These are phyloP conservation scores for Melieria omissa DNA, from an alignment of 2,888 invertebrate genomes.

Conservation along the genomic window DNA sequence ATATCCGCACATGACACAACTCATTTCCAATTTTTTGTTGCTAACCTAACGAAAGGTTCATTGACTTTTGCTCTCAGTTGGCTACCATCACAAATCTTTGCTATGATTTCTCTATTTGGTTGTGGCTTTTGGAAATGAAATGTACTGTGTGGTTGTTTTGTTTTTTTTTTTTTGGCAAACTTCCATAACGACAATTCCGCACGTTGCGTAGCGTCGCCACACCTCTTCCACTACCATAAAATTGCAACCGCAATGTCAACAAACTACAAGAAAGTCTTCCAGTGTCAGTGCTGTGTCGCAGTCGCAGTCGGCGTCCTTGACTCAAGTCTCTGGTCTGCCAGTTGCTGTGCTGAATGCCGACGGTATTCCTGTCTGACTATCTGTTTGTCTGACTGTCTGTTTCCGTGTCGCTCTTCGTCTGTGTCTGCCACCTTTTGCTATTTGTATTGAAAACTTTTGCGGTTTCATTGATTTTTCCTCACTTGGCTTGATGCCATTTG, in stretches of 20 bases:
- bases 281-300: neutral
- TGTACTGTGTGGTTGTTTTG: neutral
- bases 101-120: no score
- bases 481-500: neutral
- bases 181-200: slow-evolving; percentile 27
- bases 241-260: slow-evolving; percentile 32
- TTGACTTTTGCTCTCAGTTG: slow-evolving; percentile 32
- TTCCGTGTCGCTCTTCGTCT: neutral
- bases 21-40: neutral
- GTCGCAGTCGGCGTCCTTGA: neutral
- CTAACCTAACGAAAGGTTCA: slow-evolving; percentile 23
- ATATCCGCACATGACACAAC: neutral
- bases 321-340: neutral
- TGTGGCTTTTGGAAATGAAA: neutral
- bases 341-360: slow-evolving; percentile 7
- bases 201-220: slow-evolving; percentile 10
- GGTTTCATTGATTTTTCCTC: slow-evolving; percentile 12
- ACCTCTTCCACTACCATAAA: neutral
- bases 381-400: neutral
- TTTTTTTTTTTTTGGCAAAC: slow-evolving; percentile 27
- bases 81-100: neutral
- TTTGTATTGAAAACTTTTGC: neutral
- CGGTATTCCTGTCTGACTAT: neutral
- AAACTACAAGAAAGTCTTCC: slow-evolving; percentile 19
- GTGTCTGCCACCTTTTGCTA: neutral